Conservation (phyloP, 23 tunicate genomes). For the Trididemnum nubilum region DNA sequence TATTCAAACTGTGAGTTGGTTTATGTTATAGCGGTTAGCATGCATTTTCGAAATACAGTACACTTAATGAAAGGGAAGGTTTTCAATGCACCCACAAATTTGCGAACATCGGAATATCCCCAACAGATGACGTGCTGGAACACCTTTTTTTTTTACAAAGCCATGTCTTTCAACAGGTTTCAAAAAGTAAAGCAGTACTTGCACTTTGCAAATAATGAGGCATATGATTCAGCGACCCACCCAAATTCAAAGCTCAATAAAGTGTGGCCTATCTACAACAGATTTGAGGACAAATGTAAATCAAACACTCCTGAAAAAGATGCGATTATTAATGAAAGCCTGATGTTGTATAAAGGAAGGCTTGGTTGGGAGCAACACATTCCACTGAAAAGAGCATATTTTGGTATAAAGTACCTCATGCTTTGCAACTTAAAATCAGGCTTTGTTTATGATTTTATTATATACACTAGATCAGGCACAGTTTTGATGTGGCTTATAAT, state of each 20-base stretch:
- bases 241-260: conserved; percentile 34
- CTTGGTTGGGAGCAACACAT: conserved; percentile 32
- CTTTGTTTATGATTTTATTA: conserved; percentile 29
- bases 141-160: conserved; percentile 20
- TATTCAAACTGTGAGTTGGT: too few species aligned
- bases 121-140: too few species aligned
- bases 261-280: conserved; percentile 28
- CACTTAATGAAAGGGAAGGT: too few species aligned
- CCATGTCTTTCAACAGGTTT: conserved; percentile 21
- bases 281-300: conserved; percentile 19
- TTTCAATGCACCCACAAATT: too few species aligned
- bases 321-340: conserved; percentile 34
- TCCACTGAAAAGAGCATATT: conserved; percentile 27
- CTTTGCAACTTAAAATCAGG: conserved; percentile 39
- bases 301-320: conserved; percentile 31
- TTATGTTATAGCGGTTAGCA: too few species aligned
- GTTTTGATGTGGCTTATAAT: conserved; percentile 18
- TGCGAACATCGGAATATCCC: too few species aligned
- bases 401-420: conserved; percentile 28
- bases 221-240: conserved; percentile 26
- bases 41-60: too few species aligned
- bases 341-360: conserved; percentile 33
- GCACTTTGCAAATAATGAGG: conserved; percentile 14
- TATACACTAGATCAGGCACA: conserved; percentile 11
- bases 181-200: conserved; percentile 30